phyloP scores from a whole-genome alignment of 1,140 invertebrate genomes.

The Vanessa atalanta region DNA sequence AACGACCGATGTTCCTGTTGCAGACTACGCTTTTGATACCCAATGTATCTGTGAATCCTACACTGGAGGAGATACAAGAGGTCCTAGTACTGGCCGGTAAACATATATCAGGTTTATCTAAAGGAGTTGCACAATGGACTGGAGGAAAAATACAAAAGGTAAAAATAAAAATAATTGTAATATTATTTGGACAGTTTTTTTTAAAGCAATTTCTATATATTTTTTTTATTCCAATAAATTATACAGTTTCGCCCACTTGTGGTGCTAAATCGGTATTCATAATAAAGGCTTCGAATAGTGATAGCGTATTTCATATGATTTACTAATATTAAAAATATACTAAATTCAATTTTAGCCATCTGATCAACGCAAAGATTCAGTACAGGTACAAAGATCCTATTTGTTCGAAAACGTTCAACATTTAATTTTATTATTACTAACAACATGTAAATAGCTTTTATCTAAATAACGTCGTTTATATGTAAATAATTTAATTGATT shows the following conservation, averaged over 20 bases:
- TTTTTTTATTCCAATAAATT: not conserved
- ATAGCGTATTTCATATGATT: not conserved
- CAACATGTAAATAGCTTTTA: not conserved
- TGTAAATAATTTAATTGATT: conserved; percentile 14
- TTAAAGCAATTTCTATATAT: no score
- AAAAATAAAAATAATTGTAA: conserved; percentile 21
- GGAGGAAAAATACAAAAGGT: conserved; percentile 83
- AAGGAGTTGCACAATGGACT: conserved; percentile 95
- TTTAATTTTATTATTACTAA: not conserved
- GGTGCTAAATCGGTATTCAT: no score
- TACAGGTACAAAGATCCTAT: conserved; percentile 18
- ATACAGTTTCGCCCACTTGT: no score
- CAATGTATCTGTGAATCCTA: conserved; percentile 92
- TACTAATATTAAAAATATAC: conserved; percentile 10
- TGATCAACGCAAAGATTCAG: conserved; percentile 34
- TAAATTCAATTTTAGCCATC: conserved; percentile 34
- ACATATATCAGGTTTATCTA: conserved; percentile 91
- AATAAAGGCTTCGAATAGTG: no score
- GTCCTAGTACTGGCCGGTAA: conserved; percentile 91
- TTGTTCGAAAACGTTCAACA: not conserved
- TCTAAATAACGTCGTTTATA: not conserved
- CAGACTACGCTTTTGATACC: conserved; percentile 93
- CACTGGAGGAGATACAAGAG: conserved; percentile 95
- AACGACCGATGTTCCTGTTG: conserved; percentile 86
- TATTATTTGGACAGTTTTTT: not conserved